These are phyloP conservation scores for Botia almorhae DNA, from an alignment of 2,797 vertebrate genomes.

Conservation along the genomic window DNA sequence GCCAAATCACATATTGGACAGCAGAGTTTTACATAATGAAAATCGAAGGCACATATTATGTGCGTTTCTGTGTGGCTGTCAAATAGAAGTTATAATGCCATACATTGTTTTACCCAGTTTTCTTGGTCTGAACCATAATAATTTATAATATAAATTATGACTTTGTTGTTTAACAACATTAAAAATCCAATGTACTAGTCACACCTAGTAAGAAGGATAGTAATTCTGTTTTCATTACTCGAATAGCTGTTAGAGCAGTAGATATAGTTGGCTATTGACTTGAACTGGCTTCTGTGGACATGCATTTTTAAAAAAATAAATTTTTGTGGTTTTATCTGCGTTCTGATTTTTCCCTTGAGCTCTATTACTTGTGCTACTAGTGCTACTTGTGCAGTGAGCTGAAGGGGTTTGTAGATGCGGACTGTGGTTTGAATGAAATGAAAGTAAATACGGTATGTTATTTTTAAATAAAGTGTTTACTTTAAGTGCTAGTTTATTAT, in stretches of 20 bases:
- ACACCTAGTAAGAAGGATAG: too few relatives aligned
- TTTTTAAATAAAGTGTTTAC: too few relatives aligned
- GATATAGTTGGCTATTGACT: constrained; percentile 5
- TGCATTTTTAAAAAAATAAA: not conserved
- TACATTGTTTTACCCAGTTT: not conserved
- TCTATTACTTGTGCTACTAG: constrained; percentile 8
- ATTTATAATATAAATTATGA: not conserved
- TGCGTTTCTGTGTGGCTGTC: not conserved
- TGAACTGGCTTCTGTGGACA: not conserved
- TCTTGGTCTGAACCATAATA: too few relatives aligned
- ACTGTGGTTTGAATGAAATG: not conserved
- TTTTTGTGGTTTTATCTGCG: not conserved
- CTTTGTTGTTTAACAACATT: not conserved
- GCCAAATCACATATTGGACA: not conserved
- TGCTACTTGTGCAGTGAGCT: not conserved
- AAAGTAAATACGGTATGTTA: too few relatives aligned
- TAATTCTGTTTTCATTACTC: not conserved
- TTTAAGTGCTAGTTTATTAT: too few relatives aligned
- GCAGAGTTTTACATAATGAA: not conserved
- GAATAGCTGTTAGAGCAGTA: not conserved
- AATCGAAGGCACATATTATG: not conserved
- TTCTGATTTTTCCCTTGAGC: not conserved
- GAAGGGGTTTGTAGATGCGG: not conserved
- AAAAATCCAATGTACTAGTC: not conserved
- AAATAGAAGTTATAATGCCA: not conserved